Conservation (phyloP, 2,113 vertebrate genomes). For the Hyla sarda region DNA sequence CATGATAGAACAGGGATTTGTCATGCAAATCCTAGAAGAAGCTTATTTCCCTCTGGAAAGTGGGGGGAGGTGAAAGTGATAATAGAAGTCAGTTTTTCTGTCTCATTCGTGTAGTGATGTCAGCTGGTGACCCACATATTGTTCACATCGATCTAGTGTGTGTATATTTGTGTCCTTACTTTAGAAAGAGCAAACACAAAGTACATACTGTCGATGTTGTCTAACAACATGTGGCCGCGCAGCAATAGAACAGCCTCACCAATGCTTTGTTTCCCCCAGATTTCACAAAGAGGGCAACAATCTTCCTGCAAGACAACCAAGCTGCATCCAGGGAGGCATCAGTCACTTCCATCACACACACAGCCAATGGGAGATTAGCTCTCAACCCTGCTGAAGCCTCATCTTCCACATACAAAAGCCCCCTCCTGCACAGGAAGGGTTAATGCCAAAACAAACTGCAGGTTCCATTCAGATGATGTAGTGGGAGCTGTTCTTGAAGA, state of each 20-base stretch:
- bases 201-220: constrained; percentile 44
- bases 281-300: neutral
- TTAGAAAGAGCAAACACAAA: neutral
- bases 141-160: constrained; percentile 19
- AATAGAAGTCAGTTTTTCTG: constrained; percentile 59
- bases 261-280: constrained; percentile 50
- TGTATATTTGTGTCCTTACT: constrained; percentile 46
- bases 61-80: neutral
- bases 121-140: constrained; percentile 63
- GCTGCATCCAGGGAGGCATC: neutral
- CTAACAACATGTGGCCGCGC: constrained; percentile 60
- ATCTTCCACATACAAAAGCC: constrained; percentile 10
- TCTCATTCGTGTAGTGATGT: constrained; percentile 52
- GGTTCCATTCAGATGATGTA: constrained; percentile 59
- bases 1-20: constrained; percentile 4
- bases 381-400: neutral
- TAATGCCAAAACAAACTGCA: constrained; percentile 48
- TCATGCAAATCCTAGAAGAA: constrained; percentile 33
- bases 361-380: constrained; percentile 26
- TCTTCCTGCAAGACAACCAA: constrained; percentile 2
- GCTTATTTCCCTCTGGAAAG: neutral
- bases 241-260: constrained; percentile 50
- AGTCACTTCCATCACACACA: neutral
- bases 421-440: constrained; percentile 27
- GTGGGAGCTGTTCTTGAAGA: constrained; percentile 32